phyloP scores from a whole-genome alignment of 1,140 invertebrate genomes.

The Muscidifurax raptorellus region DNA sequence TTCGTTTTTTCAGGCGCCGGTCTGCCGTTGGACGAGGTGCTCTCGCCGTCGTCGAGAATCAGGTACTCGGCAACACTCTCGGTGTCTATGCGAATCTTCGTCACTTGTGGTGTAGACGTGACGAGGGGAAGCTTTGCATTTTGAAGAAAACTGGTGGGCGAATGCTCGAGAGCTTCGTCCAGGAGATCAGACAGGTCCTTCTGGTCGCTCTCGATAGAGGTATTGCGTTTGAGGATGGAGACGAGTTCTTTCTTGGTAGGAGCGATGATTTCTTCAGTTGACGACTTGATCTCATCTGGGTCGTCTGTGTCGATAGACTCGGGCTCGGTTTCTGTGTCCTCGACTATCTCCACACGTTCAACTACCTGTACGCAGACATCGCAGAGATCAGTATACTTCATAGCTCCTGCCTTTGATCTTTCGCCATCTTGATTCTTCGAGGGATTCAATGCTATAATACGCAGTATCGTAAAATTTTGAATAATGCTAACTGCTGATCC shows the following conservation, averaged over 20 bases:
- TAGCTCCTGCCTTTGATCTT: neutral
- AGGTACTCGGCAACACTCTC: slow-evolving; percentile 68
- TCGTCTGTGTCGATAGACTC: slow-evolving; percentile 78
- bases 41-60: slow-evolving; percentile 62
- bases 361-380: slow-evolving; percentile 60
- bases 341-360: slow-evolving; percentile 76
- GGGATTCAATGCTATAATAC: neutral
- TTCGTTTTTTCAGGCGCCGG: neutral
- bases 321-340: slow-evolving; percentile 76
- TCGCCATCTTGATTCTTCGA: neutral
- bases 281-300: slow-evolving; percentile 68
- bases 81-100: slow-evolving; percentile 55
- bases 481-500: too few relatives aligned
- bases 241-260: slow-evolving; percentile 58
- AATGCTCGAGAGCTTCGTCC: slow-evolving; percentile 20
- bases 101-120: slow-evolving; percentile 18
- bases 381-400: neutral
- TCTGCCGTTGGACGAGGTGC: neutral
- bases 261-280: neutral
- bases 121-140: neutral
- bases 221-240: slow-evolving; percentile 59
- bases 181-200: slow-evolving; percentile 28
- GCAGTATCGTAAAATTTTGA: too few relatives aligned
- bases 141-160: neutral
- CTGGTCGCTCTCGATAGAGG: neutral